Base-by-base conservation (phyloP, 2,888 invertebrate species). In the Lochmaea crataegi region DNA sequence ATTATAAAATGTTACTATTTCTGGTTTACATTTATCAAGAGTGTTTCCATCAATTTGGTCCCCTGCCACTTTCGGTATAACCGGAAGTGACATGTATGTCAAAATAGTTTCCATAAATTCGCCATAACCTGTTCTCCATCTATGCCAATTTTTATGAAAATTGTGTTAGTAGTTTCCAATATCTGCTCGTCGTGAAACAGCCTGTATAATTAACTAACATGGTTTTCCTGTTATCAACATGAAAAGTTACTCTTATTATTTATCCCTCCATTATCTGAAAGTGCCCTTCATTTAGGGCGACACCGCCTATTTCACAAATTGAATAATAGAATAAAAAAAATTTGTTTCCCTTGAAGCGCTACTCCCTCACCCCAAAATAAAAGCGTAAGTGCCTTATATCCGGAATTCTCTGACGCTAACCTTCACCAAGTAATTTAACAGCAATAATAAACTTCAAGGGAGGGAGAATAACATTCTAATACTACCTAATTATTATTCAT, bases 401-500 rank as follows among this genome's bases (percentile, higher is more conserved):
- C 67, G 65, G 9, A 18, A 10, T 16, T 53, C 18, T 53, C 53
- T 16, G 51, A 51, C n/a, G n/a, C 51, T n/a, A 6, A 48, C 58
- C 65, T 38, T 26, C 53, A 57, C 58, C 68, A 65, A 71, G 71
- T 74, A 65, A 74, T 74, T 74, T 32, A 74, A 68, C 68, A 41
- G 53, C 48, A 38, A 45, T 58, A 26, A 71, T 60, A 26, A 68
- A 60, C 56, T 71, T 65, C 32, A 57, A 12, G 53, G 68, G 68
- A 68, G 45, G 42, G 51, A 42, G 41, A 57, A 71, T 65, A 5
- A 61, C 60, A 74, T 67, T 71, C 71, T 68, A 60, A 71, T 71
- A 68, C 66, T 32, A 48, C 65, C 71, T 74, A 71, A 74, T 74
- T 74, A 68, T 71, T 74, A 74, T 74, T 74, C 74, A 53, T 58